These are phyloP conservation scores for Aphidius colemani DNA, from an alignment of 2,888 invertebrate species.

Conservation along the genomic window DNA sequence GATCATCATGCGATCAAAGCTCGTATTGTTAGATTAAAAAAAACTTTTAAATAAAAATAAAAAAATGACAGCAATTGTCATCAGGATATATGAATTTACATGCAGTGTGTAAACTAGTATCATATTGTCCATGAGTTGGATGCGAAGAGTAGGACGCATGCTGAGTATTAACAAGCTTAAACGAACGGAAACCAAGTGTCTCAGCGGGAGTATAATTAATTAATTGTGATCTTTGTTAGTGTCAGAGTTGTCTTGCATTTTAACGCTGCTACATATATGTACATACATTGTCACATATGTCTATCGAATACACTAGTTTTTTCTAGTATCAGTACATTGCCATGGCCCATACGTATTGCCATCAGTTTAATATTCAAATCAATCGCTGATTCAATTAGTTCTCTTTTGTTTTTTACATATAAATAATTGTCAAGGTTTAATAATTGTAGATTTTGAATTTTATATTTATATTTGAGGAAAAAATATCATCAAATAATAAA, in stretches of 20 bases:
- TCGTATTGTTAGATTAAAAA: too few species aligned
- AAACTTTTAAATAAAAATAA: too few species aligned
- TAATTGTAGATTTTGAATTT: too few species aligned
- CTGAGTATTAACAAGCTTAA: slow-evolving; percentile 58
- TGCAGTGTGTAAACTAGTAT: slow-evolving; percentile 8
- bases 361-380: too few species aligned
- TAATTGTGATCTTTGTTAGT: slow-evolving; percentile 48
- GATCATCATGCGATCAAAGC: too few species aligned
- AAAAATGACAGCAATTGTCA: background rate
- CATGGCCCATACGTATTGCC: too few species aligned
- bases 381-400: too few species aligned
- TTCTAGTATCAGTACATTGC: too few species aligned
- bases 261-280: slow-evolving; percentile 4
- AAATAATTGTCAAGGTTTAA: too few species aligned
- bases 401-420: too few species aligned
- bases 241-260: slow-evolving; percentile 25
- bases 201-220: slow-evolving; percentile 60
- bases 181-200: slow-evolving; percentile 61
- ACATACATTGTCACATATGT: background rate
- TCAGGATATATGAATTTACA: slow-evolving; percentile 8
- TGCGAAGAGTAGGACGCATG: slow-evolving; percentile 24
- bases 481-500: slow-evolving; percentile 12
- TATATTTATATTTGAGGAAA: background rate
- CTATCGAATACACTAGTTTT: too few species aligned
- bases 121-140: slow-evolving; percentile 21